Evolutionary conservation across 2,888 invertebrate genomes (phyloP).

Genomic region (Chrysotoxum bicinctum): DNA sequence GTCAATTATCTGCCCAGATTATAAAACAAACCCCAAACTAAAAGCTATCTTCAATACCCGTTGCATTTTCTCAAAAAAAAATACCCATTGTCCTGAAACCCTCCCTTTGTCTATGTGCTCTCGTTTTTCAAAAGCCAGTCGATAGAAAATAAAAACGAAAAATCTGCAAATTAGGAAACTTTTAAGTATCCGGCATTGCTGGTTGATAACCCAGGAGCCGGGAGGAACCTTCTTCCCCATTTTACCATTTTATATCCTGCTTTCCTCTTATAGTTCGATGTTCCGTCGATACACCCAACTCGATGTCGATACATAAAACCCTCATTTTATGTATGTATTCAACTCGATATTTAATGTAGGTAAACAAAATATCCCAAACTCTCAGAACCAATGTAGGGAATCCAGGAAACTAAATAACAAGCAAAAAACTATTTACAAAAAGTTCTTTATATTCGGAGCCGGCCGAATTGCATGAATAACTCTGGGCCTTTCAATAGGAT

Average conservation of each 20-base stretch:
- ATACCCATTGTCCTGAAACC: slow-evolving; percentile 7
- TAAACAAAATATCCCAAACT: slow-evolving; percentile 43
- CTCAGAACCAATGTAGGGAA: not conserved
- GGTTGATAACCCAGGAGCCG: slow-evolving; percentile 35
- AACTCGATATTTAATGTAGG: slow-evolving; percentile 28
- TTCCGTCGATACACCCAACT: slow-evolving; percentile 7
- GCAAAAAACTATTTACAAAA: slow-evolving; percentile 33
- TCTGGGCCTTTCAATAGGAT: slow-evolving; percentile 25
- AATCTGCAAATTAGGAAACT: slow-evolving; percentile 60
- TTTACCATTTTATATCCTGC: slow-evolving; percentile 47
- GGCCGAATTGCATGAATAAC: slow-evolving; percentile 31
- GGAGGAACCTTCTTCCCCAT: slow-evolving; percentile 39
- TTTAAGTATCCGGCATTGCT: slow-evolving; percentile 59
- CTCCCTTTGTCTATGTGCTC: slow-evolving; percentile 4
- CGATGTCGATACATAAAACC: not conserved
- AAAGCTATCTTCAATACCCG: not conserved
- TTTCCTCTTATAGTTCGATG: slow-evolving; percentile 13
- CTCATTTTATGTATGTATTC: slow-evolving; percentile 3
- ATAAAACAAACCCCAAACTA: not conserved
- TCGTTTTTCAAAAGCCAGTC: slow-evolving; percentile 6
- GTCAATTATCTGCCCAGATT: not conserved
- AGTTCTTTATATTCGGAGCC: not conserved
- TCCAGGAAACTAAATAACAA: slow-evolving; percentile 38
- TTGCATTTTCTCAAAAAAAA: not conserved
- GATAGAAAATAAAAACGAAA: slow-evolving; percentile 5